Percentiles rank a stretch among this genome's conserved stretches.
These are phyloP conservation scores for Odontophorus gujanensis DNA, from an alignment of 2,113 vertebrate species.

Conservation along the genomic window DNA sequence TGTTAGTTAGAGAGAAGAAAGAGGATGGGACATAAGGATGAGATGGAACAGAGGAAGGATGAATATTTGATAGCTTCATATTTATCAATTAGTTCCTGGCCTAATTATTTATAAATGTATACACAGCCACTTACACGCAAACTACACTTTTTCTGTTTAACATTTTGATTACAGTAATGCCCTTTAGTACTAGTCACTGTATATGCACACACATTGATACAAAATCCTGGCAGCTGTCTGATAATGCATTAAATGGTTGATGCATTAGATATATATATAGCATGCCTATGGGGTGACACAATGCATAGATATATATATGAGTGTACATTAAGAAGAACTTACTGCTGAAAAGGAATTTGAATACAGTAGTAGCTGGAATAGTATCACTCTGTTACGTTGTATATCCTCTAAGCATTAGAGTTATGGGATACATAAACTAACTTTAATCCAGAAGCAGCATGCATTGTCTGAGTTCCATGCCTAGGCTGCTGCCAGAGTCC, in stretches of 20 bases:
- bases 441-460: conserved; percentile 22
- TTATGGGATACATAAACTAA: conserved; percentile 5
- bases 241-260: not conserved
- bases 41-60: not conserved
- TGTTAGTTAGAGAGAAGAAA: not conserved
- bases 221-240: not conserved
- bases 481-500: not conserved
- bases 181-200: not conserved
- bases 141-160: not conserved
- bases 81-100: not conserved
- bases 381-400: not conserved
- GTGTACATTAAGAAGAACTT: not conserved
- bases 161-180: not conserved
- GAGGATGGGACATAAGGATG: not conserved
- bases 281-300: not conserved
- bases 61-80: not conserved
- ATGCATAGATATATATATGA: not conserved
- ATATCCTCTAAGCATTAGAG: not conserved
- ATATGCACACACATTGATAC: not conserved
- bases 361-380: not conserved
- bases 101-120: not conserved
- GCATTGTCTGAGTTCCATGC: not conserved
- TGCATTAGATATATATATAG: not conserved
- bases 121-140: not conserved
- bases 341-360: not conserved